Evolutionary conservation across 2,888 invertebrate genomes (phyloP).

Genomic region (Litoditis marina): DNA sequence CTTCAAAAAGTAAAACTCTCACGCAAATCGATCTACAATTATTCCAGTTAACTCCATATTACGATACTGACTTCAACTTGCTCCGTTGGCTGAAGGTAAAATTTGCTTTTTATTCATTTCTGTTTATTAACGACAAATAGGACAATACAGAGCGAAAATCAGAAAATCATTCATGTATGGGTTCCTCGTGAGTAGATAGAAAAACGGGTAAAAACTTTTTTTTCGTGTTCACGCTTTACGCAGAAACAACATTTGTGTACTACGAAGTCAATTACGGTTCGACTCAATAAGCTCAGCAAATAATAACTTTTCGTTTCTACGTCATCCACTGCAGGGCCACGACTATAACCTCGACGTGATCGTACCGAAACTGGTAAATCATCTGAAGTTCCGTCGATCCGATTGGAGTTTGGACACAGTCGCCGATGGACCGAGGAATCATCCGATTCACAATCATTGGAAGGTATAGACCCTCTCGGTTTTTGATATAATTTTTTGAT

Average conservation of each 20-base stretch:
- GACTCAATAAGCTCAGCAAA: too few relatives aligned
- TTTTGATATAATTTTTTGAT: too few relatives aligned
- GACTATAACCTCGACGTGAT: conserved; percentile 44
- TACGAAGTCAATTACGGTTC: too few relatives aligned
- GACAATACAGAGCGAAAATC: too few relatives aligned
- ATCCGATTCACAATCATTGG: conserved; percentile 50
- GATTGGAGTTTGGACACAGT: conserved; percentile 45
- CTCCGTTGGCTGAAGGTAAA: conserved; percentile 42
- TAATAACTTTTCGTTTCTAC: too few relatives aligned
- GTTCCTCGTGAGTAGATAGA: too few relatives aligned
- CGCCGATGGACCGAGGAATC: conserved; percentile 39
- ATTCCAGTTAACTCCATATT: conserved; percentile 43
- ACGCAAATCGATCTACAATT: too few relatives aligned
- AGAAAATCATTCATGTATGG: too few relatives aligned
- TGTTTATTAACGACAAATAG: too few relatives aligned
- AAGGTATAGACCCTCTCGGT: conserved; percentile 30
- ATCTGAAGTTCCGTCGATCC: conserved; percentile 41
- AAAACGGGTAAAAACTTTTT: neutral
- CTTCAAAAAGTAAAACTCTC: neutral
- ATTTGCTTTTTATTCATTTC: too few relatives aligned
- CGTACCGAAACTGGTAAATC: conserved; percentile 45
- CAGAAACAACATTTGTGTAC: too few relatives aligned
- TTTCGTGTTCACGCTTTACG: neutral
- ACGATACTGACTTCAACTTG: conserved; percentile 52
- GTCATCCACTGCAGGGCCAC: too few relatives aligned